Percentiles rank a stretch among this genome's conserved stretches.
Evolutionary conservation across 2,113 vertebrate genomes (phyloP).

Genomic region (Phycodurus eques): DNA sequence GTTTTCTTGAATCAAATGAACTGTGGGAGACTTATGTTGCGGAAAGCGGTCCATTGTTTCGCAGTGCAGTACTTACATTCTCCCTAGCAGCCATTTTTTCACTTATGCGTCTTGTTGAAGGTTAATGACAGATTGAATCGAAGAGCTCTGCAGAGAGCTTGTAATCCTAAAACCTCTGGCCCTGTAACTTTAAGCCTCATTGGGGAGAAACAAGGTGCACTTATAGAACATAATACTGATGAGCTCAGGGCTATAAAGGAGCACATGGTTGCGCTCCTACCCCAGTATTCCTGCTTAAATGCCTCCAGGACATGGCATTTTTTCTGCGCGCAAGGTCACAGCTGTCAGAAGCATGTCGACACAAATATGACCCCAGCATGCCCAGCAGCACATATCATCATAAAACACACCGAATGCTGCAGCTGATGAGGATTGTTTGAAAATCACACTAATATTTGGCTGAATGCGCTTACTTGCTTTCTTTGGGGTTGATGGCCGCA

Average conservation of each 20-base stretch:
- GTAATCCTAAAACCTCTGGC: conserved; percentile 19
- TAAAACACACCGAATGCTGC: conserved; percentile 12
- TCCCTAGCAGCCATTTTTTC: conserved; percentile 29
- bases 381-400: conserved; percentile 6
- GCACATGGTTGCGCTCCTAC: conserved; percentile 30
- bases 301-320: conserved; percentile 22
- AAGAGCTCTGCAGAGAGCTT: conserved; percentile 1
- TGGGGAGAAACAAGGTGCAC: conserved; percentile 20
- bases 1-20: conserved; percentile 19
- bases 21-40: conserved; percentile 17
- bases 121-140: conserved; percentile 15
- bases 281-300: conserved; percentile 15
- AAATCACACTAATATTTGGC: conserved; percentile 14
- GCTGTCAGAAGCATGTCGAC: conserved; percentile 9
- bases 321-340: conserved; percentile 8
- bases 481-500: not conserved
- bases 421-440: conserved; percentile 9
- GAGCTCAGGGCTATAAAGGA: not conserved
- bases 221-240: not conserved
- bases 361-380: not conserved
- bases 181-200: conserved; percentile 22
- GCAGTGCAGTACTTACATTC: conserved; percentile 29
- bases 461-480: conserved; percentile 8
- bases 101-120: conserved; percentile 26
- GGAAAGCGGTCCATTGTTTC: conserved; percentile 23